Evolutionary conservation across 2,888 invertebrate genomes (phyloP), one percentile per base, ranked within the genome.

Genomic region (Hydropsyche betteni): DNA sequence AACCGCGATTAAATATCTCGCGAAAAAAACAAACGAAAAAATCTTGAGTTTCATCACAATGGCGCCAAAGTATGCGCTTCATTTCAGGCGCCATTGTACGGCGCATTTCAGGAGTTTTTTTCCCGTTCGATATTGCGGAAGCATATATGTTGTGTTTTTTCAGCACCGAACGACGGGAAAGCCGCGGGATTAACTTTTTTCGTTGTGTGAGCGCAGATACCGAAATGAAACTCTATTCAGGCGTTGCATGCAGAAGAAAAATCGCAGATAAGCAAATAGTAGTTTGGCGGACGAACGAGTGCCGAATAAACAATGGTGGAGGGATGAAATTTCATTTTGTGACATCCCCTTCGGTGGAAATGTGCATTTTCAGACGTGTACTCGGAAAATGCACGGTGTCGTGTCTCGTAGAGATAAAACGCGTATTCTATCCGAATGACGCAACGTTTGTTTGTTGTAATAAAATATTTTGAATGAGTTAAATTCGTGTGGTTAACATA

Each of bases 111-210:
- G 72, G 76, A 70, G 73, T 78, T 6, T 44, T 8, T 44, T 6
- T 68, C 38, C 74, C 74, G 58, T 75, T 75, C 74, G 72, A 69
- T 77, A 78, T 51, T 73, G 74, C 52, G 69, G 51, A 14, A 55
- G 16, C 44, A n/a, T 14, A n/a, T 75, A 70, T 55, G 24, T 77
- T 77, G 12, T 76, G 70, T 78, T 78, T 69, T 74, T 75, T 71
- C 72, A 53, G 7, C 64, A 68, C 76, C 70, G 74, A 70, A 78
- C 74, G 74, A 74, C 72, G 61, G 74, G 14, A 78, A 78, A 78
- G 76, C 74, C 69, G 72, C 74, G 64, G 78, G 74, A 78, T 78
- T 77, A 76, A 78, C 76, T 76, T 78, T 78, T 78, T 76, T 44
- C 44, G 44, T 44, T 44, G 24, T 24, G 24, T 10, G 44, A 1